These are phyloP conservation scores for Pteronotus mesoamericanus DNA, from an alignment of 2,797 vertebrate species.

Conservation along the genomic window DNA sequence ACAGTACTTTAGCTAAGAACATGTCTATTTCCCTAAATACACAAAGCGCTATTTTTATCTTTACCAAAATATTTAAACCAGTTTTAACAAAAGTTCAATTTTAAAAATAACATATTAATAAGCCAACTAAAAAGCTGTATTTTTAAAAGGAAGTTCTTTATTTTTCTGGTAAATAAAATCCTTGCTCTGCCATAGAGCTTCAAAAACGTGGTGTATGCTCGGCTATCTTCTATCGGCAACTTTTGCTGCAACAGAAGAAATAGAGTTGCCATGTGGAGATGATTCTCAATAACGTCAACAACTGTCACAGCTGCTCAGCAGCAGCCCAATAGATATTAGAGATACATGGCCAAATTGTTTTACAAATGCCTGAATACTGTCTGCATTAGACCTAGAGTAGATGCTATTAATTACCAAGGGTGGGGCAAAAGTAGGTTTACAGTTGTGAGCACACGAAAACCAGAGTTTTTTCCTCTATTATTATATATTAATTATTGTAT, in stretches of 20 bases:
- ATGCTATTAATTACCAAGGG: neutral
- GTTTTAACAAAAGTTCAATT: neutral
- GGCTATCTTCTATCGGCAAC: neutral
- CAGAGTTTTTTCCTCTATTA: neutral
- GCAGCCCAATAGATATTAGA: neutral
- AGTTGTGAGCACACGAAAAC: neutral
- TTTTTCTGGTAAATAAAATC: neutral
- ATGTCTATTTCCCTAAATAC: neutral
- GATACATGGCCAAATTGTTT: neutral
- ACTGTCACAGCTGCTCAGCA: neutral
- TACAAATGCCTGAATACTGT: neutral
- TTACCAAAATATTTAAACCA: neutral
- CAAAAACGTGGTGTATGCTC: neutral
- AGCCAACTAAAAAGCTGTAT: neutral
- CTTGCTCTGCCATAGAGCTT: neutral
- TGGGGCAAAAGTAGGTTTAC: neutral
- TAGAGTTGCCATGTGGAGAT: neutral
- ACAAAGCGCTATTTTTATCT: neutral
- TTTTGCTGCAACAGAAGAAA: neutral
- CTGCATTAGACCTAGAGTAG: neutral
- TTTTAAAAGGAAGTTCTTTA: neutral
- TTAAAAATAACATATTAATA: conserved; percentile 10
- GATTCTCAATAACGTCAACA: neutral
- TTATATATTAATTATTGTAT: neutral
- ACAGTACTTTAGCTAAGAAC: neutral